phyloP scores from a whole-genome alignment of 2,888 invertebrate genomes.

The Protonemura montana region DNA sequence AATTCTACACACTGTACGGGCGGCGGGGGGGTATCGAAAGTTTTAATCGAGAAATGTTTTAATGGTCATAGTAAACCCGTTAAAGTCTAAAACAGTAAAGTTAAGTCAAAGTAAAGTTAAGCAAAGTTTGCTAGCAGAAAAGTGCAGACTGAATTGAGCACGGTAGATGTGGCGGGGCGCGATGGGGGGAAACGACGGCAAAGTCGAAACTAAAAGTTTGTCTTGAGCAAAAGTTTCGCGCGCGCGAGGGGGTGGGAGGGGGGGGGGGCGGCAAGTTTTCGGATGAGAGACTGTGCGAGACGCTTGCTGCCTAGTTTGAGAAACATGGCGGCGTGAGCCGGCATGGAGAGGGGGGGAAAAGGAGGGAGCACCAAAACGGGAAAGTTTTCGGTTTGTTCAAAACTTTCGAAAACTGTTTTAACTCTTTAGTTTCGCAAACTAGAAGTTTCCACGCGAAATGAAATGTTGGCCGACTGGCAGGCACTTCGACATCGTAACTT shows the following conservation, averaged over 20 bases:
- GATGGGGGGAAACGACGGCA: background rate
- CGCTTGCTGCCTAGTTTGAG: background rate
- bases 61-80: conserved; percentile 41
- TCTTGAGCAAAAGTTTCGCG: conserved; percentile 55
- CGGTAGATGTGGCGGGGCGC: conserved; percentile 40
- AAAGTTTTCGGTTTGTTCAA: conserved; percentile 39
- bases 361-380: conserved; percentile 36
- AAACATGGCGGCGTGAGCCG: conserved; percentile 13
- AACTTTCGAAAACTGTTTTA: conserved; percentile 46
- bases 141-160: conserved; percentile 45
- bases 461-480: conserved; percentile 49
- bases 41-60: conserved; percentile 40
- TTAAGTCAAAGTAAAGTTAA: conserved; percentile 47
- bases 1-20: background rate
- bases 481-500: conserved; percentile 41
- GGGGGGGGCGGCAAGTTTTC: conserved; percentile 35
- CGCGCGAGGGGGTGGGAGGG: conserved; percentile 40
- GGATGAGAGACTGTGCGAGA: background rate
- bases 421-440: conserved; percentile 48
- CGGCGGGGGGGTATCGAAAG: background rate
- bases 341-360: conserved; percentile 45
- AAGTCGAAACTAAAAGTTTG: conserved; percentile 51
- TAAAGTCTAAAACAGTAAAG: conserved; percentile 42
- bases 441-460: conserved; percentile 46
- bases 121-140: conserved; percentile 49